phyloP scores from a whole-genome alignment of 2,888 invertebrate genomes.

The Augochlorella aurata region DNA sequence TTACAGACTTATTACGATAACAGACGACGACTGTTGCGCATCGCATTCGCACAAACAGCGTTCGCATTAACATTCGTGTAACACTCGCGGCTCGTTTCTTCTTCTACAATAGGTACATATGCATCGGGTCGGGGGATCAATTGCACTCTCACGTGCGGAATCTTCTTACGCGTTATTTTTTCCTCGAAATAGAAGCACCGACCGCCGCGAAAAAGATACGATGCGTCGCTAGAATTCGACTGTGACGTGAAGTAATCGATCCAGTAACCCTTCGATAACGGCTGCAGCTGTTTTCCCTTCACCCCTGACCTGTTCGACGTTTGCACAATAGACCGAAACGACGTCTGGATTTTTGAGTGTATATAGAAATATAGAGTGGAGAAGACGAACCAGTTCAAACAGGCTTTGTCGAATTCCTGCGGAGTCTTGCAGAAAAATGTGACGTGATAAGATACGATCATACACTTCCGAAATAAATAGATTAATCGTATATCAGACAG shows the following conservation, averaged over 20 bases:
- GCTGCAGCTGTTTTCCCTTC: constrained; percentile 6
- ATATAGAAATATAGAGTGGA: too few species aligned
- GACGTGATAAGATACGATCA: not conserved
- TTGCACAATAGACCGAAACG: not conserved
- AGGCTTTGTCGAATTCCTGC: too few species aligned
- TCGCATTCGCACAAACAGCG: not conserved
- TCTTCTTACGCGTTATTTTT: not conserved
- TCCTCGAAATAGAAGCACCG: not conserved
- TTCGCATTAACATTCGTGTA: not conserved
- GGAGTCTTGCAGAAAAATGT: not conserved
- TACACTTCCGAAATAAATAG: not conserved
- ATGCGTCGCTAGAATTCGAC: constrained; percentile 26
- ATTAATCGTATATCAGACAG: not conserved
- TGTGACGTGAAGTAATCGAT: not conserved
- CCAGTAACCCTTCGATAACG: constrained; percentile 16
- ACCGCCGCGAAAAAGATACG: not conserved
- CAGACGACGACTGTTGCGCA: not conserved
- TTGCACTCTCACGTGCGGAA: not conserved
- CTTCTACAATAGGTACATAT: not conserved
- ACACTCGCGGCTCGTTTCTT: not conserved
- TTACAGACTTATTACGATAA: not conserved
- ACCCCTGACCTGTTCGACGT: not conserved
- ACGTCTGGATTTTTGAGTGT: not conserved
- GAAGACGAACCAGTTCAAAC: too few species aligned
- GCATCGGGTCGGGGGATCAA: not conserved